These are phyloP conservation scores for Ichneumon xanthorius DNA, from an alignment of 2,888 invertebrate species.

Conservation along the genomic window DNA sequence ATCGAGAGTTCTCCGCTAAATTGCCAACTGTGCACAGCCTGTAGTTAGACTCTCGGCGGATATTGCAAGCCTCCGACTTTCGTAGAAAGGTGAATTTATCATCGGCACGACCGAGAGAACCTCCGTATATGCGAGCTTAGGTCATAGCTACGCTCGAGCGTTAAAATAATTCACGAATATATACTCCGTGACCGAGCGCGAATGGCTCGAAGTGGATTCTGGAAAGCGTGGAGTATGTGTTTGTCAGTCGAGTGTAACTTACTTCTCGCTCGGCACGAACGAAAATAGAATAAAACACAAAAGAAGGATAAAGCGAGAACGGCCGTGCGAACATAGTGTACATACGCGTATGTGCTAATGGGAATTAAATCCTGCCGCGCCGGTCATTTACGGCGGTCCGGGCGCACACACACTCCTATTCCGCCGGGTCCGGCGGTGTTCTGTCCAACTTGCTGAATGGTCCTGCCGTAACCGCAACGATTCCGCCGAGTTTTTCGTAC, in stretches of 20 bases:
- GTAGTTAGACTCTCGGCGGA: not conserved
- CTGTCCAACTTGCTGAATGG: slow-evolving; percentile 33
- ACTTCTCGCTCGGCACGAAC: slow-evolving; percentile 8
- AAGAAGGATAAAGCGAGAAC: not conserved
- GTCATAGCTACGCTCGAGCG: slow-evolving; percentile 18
- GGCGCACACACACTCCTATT: not conserved
- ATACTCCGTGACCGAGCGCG: slow-evolving; percentile 27
- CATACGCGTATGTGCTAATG: slow-evolving; percentile 11
- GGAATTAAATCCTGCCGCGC: slow-evolving; percentile 16
- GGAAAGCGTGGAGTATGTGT: slow-evolving; percentile 6
- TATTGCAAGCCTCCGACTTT: slow-evolving; percentile 46
- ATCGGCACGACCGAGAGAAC: slow-evolving; percentile 15
- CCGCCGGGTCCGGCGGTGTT: not conserved
- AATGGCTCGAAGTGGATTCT: not conserved
- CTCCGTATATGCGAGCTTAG: slow-evolving; percentile 11
- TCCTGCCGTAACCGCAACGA: slow-evolving; percentile 11
- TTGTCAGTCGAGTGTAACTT: not conserved
- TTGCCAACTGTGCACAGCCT: slow-evolving; percentile 1
- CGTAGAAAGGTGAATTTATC: slow-evolving; percentile 60
- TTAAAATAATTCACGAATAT: slow-evolving; percentile 37
- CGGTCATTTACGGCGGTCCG: slow-evolving; percentile 6
- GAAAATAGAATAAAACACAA: slow-evolving; percentile 22
- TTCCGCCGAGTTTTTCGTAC: not conserved
- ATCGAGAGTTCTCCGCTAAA: slow-evolving; percentile 27
- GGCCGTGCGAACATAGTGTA: not conserved